Evolutionary conservation across 2,888 invertebrate species (phyloP).

Genomic region (Branchipolynoe longqiensis): DNA sequence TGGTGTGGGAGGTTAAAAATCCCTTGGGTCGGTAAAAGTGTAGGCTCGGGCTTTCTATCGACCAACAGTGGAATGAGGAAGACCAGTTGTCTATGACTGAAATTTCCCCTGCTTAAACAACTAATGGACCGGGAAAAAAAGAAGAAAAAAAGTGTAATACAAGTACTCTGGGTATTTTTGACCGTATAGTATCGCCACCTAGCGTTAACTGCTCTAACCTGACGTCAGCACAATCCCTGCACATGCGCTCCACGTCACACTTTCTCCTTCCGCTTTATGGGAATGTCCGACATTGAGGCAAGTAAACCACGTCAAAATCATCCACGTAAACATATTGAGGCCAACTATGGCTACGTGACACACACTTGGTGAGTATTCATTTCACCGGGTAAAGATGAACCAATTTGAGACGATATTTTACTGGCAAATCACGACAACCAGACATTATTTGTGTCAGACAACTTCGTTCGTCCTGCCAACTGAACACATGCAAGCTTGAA

Average conservation of each 20-base stretch:
- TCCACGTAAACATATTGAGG: constrained; percentile 52
- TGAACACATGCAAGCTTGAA: background rate
- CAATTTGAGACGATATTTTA: background rate
- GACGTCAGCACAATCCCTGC: constrained; percentile 57
- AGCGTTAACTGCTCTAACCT: background rate
- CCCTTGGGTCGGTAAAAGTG: too few relatives aligned
- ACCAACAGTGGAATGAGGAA: too few relatives aligned
- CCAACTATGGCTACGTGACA: constrained; percentile 46
- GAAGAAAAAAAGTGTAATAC: too few relatives aligned
- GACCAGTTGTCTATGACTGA: too few relatives aligned
- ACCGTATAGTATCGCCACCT: constrained; percentile 1
- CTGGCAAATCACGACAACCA: background rate
- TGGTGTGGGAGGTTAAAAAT: too few relatives aligned
- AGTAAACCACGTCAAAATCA: constrained; percentile 49
- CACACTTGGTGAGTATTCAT: background rate
- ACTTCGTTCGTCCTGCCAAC: constrained; percentile 27
- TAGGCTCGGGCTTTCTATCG: too few relatives aligned
- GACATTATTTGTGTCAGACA: background rate
- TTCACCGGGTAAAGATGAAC: background rate
- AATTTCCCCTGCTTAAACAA: too few relatives aligned
- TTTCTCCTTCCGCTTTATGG: constrained; percentile 12
- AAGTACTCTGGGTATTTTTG: too few relatives aligned
- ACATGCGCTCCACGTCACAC: constrained; percentile 65
- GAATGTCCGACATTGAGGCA: background rate
- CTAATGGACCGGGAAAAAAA: too few relatives aligned